These are phyloP conservation scores for Anoplopoma fimbria DNA, from an alignment of 2,113 vertebrate species.

Conservation along the genomic window DNA sequence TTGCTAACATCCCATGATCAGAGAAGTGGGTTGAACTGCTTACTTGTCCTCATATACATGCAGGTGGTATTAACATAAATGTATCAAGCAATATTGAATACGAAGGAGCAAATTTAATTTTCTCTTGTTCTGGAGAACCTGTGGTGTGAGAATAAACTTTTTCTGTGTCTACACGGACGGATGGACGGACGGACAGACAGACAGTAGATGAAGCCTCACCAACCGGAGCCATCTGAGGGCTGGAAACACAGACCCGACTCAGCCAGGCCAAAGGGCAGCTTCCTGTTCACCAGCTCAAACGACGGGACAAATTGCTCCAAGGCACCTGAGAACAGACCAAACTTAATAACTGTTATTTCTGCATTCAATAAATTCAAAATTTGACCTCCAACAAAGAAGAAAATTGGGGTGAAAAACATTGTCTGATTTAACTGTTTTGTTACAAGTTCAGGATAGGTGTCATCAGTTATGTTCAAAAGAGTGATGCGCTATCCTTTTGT, in stretches of 20 bases:
- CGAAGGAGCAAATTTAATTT: neutral
- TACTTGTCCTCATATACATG: neutral
- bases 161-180: neutral
- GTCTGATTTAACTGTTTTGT: neutral
- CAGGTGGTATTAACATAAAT: neutral
- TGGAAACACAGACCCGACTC: constrained; percentile 91
- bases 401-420: neutral
- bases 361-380: neutral
- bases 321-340: constrained; percentile 83
- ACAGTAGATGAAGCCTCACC: constrained; percentile 74
- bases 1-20: neutral
- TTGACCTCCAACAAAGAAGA: neutral
- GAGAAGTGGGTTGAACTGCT: neutral
- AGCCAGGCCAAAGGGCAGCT: constrained; percentile 91
- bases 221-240: constrained; percentile 68
- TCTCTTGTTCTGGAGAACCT: neutral
- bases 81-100: neutral
- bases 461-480: neutral
- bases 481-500: neutral
- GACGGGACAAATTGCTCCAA: constrained; percentile 87
- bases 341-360: neutral
- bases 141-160: neutral
- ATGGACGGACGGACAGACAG: neutral
- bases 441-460: neutral
- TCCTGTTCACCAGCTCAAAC: constrained; percentile 89